Conservation (phyloP, 1,140 invertebrate species). For the Colletes gigas region DNA sequence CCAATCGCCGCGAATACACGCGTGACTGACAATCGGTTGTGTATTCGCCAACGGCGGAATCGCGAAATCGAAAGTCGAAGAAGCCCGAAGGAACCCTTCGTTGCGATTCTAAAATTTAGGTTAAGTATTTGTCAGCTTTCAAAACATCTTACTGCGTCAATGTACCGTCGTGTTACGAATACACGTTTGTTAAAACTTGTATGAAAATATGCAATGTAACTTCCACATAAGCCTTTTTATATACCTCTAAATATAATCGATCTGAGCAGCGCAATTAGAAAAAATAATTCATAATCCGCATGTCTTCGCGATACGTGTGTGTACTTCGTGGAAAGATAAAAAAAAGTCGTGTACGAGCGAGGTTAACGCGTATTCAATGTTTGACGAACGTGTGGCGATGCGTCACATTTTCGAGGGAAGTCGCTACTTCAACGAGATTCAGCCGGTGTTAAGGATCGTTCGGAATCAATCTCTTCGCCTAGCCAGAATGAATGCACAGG, state of each 20-base stretch:
- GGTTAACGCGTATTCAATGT: not conserved
- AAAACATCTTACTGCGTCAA: not conserved
- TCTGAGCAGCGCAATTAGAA: not conserved
- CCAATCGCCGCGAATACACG: not conserved
- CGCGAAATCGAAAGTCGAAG: not conserved
- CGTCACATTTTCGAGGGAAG: not conserved
- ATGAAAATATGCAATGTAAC: too few species aligned
- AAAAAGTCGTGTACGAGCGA: not conserved
- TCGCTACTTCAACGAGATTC: not conserved
- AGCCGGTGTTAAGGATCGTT: slow-evolving; percentile 1
- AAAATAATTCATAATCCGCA: slow-evolving; percentile 20
- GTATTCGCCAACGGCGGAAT: not conserved
- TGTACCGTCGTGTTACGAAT: too few species aligned
- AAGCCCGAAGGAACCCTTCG: not conserved
- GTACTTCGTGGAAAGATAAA: not conserved
- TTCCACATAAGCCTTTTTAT: too few species aligned
- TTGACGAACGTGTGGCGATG: not conserved
- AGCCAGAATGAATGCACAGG: not conserved
- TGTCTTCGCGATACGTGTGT: slow-evolving; percentile 1
- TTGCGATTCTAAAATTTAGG: slow-evolving; percentile 12
- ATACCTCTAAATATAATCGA: not conserved
- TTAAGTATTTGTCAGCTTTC: slow-evolving; percentile 9
- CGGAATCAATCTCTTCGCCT: slow-evolving; percentile 1
- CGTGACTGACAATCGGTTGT: not conserved
- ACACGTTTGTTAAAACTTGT: not conserved